These are phyloP conservation scores for Whitmania pigra DNA, from an alignment of 1,140 invertebrate species.

Conservation along the genomic window DNA sequence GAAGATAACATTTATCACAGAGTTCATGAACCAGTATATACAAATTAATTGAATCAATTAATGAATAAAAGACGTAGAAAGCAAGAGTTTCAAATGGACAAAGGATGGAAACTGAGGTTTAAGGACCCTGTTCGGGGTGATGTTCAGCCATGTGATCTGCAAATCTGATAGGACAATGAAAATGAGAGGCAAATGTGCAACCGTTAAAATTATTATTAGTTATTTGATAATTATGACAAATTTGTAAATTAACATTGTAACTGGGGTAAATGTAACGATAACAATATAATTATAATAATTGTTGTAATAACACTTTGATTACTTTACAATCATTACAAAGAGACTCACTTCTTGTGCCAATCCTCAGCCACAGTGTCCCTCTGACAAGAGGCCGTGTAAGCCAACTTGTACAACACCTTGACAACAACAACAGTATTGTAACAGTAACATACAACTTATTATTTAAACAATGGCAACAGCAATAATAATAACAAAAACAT, in stretches of 20 bases:
- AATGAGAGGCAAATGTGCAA: background rate
- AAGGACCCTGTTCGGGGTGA: constrained; percentile 25
- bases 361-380: constrained; percentile 39
- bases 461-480: background rate
- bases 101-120: background rate
- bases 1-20: background rate
- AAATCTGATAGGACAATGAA: constrained; percentile 26
- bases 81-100: background rate
- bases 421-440: constrained; percentile 27
- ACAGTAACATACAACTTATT: background rate
- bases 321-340: background rate
- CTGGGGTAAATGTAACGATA: too few species aligned
- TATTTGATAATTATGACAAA: too few species aligned
- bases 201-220: background rate
- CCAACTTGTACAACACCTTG: constrained; percentile 43
- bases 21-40: background rate
- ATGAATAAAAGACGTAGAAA: background rate
- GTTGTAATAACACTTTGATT: too few species aligned
- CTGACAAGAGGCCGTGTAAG: constrained; percentile 42
- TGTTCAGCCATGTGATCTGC: constrained; percentile 31
- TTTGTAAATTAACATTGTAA: too few species aligned
- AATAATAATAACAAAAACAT: too few species aligned
- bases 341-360: constrained; percentile 37
- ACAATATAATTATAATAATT: too few species aligned
- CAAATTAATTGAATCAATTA: background rate